These are phyloP conservation scores for Larimichthys polyactis DNA, from an alignment of 2,113 vertebrate species.

Conservation along the genomic window DNA sequence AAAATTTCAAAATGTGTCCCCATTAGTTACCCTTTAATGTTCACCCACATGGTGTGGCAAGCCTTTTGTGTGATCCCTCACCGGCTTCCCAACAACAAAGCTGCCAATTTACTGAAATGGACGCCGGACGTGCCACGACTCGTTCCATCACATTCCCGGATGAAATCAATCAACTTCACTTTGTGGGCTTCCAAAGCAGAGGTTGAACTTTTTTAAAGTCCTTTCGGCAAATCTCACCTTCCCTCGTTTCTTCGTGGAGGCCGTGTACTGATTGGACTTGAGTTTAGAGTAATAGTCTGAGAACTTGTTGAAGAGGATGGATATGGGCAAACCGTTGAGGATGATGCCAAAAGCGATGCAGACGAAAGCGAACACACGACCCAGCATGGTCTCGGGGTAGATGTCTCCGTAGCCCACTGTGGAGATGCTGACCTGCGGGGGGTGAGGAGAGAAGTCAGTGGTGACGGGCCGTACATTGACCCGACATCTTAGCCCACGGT, in stretches of 20 bases:
- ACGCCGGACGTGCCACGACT: not conserved
- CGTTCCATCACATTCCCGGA: too few species aligned
- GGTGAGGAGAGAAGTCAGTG: slow-evolving; percentile 14
- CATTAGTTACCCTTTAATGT: too few species aligned
- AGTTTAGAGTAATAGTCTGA: slow-evolving; percentile 89
- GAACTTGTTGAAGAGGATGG: slow-evolving; percentile 86
- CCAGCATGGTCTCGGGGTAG: slow-evolving; percentile 87
- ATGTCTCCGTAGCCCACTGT: slow-evolving; percentile 92
- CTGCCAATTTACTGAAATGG: not conserved
- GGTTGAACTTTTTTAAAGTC: slow-evolving; percentile 59
- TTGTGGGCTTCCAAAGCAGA: slow-evolving; percentile 39
- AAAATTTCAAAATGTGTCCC: too few species aligned
- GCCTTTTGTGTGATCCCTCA: not conserved
- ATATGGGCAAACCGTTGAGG: slow-evolving; percentile 95
- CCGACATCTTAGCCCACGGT: too few species aligned
- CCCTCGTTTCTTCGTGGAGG: slow-evolving; percentile 72
- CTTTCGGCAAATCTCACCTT: slow-evolving; percentile 76
- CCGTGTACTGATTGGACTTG: slow-evolving; percentile 88
- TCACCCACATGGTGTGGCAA: too few species aligned
- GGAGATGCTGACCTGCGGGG: slow-evolving; percentile 92
- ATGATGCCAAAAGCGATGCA: slow-evolving; percentile 95
- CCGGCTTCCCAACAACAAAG: not conserved
- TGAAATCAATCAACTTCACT: too few species aligned
- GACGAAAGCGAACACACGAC: slow-evolving; percentile 88
- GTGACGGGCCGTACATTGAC: too few species aligned